phyloP scores from a whole-genome alignment of 92 coral and sea anemone genomes.

The Phymanthus crucifer region DNA sequence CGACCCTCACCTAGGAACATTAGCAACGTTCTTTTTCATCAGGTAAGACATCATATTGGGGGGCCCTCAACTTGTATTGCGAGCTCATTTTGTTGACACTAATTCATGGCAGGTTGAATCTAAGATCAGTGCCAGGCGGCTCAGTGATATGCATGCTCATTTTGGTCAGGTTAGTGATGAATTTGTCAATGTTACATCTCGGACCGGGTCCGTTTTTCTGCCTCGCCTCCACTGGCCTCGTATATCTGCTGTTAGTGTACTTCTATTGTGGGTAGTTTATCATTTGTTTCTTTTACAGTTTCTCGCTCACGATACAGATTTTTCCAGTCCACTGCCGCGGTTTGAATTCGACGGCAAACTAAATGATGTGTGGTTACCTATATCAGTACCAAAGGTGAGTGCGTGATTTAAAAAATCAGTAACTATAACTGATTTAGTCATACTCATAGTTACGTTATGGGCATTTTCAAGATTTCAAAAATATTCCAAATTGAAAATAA shows the following conservation, averaged over 20 bases:
- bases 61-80: too few relatives aligned
- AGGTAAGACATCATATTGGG: too few relatives aligned
- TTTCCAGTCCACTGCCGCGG: slow-evolving; percentile 86
- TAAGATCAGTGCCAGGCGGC: slow-evolving; percentile 64
- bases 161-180: slow-evolving; percentile 82
- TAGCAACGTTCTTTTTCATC: slow-evolving; percentile 83
- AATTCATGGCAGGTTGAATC: slow-evolving; percentile 65
- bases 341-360: slow-evolving; percentile 75
- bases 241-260: too few relatives aligned
- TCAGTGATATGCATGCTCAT: slow-evolving; percentile 88
- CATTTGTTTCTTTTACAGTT: slow-evolving; percentile 59
- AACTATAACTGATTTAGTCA: too few relatives aligned
- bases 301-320: slow-evolving; percentile 81
- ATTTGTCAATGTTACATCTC: too few relatives aligned
- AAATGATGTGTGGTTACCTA: slow-evolving; percentile 91
- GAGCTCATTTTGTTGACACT: too few relatives aligned
- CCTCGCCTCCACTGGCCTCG: too few relatives aligned
- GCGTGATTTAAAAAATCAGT: too few relatives aligned
- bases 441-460: too few relatives aligned
- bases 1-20: slow-evolving; percentile 82
- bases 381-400: slow-evolving; percentile 90
- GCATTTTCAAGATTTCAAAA: too few relatives aligned
- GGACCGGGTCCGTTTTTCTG: too few relatives aligned
- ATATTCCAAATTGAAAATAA: too few relatives aligned
- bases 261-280: background rate